Evolutionary conservation across 2,797 vertebrate species (phyloP).

Genomic region (Enoplosus armatus): DNA sequence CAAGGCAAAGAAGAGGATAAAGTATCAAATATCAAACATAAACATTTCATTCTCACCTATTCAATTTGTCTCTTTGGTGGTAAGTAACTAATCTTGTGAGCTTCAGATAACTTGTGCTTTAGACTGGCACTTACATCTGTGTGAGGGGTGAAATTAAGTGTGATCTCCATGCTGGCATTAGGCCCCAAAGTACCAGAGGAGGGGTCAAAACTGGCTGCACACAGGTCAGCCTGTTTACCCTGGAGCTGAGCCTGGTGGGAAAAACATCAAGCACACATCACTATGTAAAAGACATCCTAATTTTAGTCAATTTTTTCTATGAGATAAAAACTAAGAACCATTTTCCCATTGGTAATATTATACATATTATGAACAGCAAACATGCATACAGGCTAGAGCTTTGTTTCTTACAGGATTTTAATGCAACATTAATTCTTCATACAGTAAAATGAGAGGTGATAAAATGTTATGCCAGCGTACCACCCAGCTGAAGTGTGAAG

Average conservation of each 20-base stretch:
- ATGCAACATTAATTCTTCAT: background rate
- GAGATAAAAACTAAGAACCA: background rate
- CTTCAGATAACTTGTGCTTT: background rate
- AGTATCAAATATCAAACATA: too few relatives aligned
- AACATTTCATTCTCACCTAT: too few relatives aligned
- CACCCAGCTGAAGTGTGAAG: conserved; percentile 89
- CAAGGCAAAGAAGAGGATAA: background rate
- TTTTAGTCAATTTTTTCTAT: background rate
- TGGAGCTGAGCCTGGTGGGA: conserved; percentile 74
- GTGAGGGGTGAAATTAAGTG: conserved; percentile 82
- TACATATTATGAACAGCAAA: background rate
- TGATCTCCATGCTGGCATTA: conserved; percentile 85
- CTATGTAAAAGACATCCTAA: background rate
- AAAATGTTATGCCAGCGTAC: conserved; percentile 32
- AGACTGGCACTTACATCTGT: conserved; percentile 78
- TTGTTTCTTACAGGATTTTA: background rate
- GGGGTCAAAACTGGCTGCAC: conserved; percentile 81
- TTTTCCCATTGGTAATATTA: background rate
- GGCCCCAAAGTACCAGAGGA: conserved; percentile 86
- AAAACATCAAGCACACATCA: conserved; percentile 10
- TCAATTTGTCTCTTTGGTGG: too few relatives aligned
- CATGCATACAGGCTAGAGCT: background rate
- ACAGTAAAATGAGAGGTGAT: background rate
- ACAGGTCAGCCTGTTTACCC: conserved; percentile 86
- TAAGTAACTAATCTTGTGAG: background rate